phyloP scores from a whole-genome alignment of 2,797 vertebrate genomes.

The Catamblyrhynchus diadema region DNA sequence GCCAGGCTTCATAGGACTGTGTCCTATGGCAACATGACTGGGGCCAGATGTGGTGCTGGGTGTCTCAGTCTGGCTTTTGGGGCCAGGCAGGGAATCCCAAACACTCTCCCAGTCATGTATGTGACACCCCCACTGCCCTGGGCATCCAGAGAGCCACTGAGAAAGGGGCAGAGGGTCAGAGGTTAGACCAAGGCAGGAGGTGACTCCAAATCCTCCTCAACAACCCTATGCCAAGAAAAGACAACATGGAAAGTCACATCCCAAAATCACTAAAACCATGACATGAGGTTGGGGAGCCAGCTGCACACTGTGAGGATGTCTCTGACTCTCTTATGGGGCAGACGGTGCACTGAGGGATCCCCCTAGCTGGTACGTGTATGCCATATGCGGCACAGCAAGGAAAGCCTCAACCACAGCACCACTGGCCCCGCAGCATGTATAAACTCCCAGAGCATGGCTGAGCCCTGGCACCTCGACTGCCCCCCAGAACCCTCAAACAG shows the following conservation, averaged over 20 bases:
- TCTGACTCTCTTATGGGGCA: not conserved
- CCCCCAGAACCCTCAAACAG: accelerated
- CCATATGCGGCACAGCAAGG: not conserved
- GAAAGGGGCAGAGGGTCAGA: not conserved
- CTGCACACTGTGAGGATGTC: accelerated
- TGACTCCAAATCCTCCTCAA: not conserved
- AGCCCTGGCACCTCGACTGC: not conserved
- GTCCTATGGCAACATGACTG: accelerated
- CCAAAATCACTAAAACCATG: not conserved
- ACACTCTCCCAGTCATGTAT: accelerated
- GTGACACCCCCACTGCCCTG: accelerated
- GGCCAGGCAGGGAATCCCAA: not conserved
- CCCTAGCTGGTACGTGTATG: accelerated
- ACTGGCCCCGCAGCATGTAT: too few species aligned
- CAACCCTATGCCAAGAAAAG: not conserved
- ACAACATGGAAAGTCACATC: not conserved
- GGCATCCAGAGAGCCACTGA: not conserved
- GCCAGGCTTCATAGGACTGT: accelerated
- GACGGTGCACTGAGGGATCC: not conserved
- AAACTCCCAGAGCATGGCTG: accelerated
- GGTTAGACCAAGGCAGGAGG: not conserved
- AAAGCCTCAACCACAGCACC: not conserved
- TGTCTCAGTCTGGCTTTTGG: not conserved
- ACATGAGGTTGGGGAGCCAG: not conserved
- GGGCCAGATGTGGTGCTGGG: accelerated